Conservation (phyloP, 64 coral and sea anemone genomes). For the Dendrophyllia cribrosa region DNA sequence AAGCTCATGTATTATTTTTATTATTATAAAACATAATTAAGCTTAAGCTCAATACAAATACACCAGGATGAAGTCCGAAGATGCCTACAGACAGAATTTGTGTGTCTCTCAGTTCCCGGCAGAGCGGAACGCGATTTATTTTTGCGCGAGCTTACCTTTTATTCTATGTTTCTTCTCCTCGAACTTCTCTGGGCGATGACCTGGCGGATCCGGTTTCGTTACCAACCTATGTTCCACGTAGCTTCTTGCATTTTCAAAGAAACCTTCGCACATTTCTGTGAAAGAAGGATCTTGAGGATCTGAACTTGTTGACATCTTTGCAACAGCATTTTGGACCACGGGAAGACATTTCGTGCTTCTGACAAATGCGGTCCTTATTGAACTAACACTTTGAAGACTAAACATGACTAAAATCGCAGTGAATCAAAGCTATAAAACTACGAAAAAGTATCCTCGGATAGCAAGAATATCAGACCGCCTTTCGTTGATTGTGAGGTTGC, state of each 20-base stretch:
- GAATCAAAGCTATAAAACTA: not conserved
- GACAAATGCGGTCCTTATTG: not conserved
- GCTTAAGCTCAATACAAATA: too few relatives aligned
- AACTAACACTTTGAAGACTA: conserved; percentile 1
- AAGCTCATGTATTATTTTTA: too few relatives aligned
- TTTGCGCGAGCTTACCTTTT: conserved; percentile 49
- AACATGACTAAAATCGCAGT: not conserved
- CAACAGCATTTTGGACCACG: not conserved
- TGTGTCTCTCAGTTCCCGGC: not conserved
- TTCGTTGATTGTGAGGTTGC: conserved; percentile 10
- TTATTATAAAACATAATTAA: too few relatives aligned
- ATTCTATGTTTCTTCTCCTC: conserved; percentile 86
- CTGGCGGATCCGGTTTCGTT: conserved; percentile 89
- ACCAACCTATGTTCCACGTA: conserved; percentile 91
- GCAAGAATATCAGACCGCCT: not conserved
- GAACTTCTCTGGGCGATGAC: conserved; percentile 58
- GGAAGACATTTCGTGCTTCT: conserved; percentile 27
- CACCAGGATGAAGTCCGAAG: too few relatives aligned
- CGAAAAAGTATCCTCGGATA: not conserved
- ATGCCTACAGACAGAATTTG: too few relatives aligned
- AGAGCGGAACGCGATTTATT: not conserved
- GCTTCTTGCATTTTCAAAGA: conserved; percentile 88
- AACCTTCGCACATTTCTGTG: conserved; percentile 91
- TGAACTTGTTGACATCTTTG: conserved; percentile 36
- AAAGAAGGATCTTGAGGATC: conserved; percentile 74